A percentile compares a stretch with the other conserved stretches of the same genome.
phyloP scores from a whole-genome alignment of 2,113 vertebrate species.

The Pseudorectes ferrugineus region DNA sequence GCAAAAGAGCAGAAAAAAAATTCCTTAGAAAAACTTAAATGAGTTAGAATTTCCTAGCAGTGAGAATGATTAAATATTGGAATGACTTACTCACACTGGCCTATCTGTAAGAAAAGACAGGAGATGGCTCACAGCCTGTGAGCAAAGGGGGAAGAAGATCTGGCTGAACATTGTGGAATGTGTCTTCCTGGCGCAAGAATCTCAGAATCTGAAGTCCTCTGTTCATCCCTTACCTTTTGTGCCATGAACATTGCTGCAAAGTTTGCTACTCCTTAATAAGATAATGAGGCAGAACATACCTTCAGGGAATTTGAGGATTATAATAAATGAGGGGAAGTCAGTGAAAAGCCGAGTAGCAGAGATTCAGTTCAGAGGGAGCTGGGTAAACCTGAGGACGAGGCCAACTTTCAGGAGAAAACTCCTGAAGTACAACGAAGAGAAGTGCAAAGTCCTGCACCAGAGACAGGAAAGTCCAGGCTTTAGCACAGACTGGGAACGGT shows the following conservation, averaged over 20 bases:
- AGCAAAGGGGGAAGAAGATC: not conserved
- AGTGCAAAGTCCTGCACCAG: not conserved
- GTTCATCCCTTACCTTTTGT: not conserved
- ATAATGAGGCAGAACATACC: not conserved
- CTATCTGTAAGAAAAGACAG: conserved; percentile 33
- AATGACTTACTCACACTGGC: not conserved
- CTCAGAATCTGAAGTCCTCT: not conserved
- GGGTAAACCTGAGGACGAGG: not conserved
- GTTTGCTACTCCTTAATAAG: not conserved
- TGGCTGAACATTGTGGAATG: conserved; percentile 25
- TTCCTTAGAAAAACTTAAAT: conserved; percentile 1
- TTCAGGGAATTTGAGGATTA: not conserved
- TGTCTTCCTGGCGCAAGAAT: not conserved
- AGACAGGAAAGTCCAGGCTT: not conserved
- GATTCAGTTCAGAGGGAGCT: not conserved
- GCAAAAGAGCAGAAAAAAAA: not conserved
- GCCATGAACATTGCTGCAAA: not conserved
- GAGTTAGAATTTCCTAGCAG: conserved; percentile 24
- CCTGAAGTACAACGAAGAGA: not conserved
- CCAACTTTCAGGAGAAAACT: not conserved
- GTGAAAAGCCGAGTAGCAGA: not conserved
- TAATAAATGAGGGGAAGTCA: not conserved
- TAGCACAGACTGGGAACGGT: not conserved
- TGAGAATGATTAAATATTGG: conserved; percentile 22
- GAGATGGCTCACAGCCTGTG: not conserved